Evolutionary conservation across 2,888 invertebrate species (phyloP).

Genomic region (Noctua fimbriata): DNA sequence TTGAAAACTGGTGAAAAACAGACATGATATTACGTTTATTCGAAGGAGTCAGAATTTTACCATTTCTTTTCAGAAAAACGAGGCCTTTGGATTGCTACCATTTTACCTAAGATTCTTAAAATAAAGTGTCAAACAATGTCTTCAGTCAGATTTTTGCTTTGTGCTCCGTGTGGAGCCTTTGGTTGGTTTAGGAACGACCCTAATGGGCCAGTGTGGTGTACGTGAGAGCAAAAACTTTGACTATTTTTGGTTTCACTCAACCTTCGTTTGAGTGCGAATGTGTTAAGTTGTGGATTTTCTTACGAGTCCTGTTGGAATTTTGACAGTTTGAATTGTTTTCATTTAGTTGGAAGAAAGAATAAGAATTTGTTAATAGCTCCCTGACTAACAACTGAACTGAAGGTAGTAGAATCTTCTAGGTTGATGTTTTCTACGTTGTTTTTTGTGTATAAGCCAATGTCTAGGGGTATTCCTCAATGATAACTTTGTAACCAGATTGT

Average conservation of each 20-base stretch:
- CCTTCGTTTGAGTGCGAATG: conserved; percentile 6
- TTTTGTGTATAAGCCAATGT: not conserved
- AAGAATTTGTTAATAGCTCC: not conserved
- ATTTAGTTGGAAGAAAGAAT: not conserved
- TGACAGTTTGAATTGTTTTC: conserved; percentile 22
- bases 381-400: not conserved
- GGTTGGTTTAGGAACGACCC: conserved; percentile 32
- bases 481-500: too few relatives aligned
- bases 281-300: conserved; percentile 20
- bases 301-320: conserved; percentile 5
- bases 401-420: not conserved
- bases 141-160: conserved; percentile 25
- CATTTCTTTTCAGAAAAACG: not conserved
- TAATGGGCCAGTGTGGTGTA: conserved; percentile 38
- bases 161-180: conserved; percentile 30
- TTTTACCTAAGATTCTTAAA: not conserved
- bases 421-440: not conserved
- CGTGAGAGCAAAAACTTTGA: conserved; percentile 33
- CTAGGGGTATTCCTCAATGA: too few relatives aligned
- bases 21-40: not conserved
- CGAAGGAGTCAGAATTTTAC: conserved; percentile 21
- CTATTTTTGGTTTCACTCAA: conserved; percentile 23
- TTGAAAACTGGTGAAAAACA: too few relatives aligned
- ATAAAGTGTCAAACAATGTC: not conserved
- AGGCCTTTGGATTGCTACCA: not conserved